phyloP scores from a whole-genome alignment of 1,140 invertebrate genomes.

The Ceratosolen fusciceps region DNA sequence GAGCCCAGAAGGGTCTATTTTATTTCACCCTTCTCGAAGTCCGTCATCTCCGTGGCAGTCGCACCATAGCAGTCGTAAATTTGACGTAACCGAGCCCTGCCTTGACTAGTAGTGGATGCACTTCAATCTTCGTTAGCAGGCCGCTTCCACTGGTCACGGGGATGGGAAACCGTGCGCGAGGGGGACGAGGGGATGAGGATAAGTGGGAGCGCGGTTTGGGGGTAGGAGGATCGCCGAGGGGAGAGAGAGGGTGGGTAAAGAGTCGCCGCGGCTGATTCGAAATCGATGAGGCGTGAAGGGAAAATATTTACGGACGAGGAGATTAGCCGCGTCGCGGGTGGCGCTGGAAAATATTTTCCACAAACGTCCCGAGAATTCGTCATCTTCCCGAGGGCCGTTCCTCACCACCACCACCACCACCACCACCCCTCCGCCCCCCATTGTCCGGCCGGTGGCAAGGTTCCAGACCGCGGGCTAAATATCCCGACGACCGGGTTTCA shows the following conservation, averaged over 20 bases:
- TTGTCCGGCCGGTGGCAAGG: constrained; percentile 9
- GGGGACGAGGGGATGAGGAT: neutral
- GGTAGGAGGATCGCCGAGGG: neutral
- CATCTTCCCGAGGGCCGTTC: neutral
- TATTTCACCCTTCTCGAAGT: neutral
- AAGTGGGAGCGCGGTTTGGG: too few relatives aligned
- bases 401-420: too few relatives aligned
- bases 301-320: constrained; percentile 6
- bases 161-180: too few relatives aligned
- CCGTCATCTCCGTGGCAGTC: too few relatives aligned
- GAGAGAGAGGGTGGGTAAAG: neutral
- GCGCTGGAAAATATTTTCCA: constrained; percentile 37
- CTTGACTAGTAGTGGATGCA: neutral
- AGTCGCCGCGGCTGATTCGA: constrained; percentile 21
- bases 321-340: constrained; percentile 28
- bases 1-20: neutral
- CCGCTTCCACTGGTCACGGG: too few relatives aligned
- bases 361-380: constrained; percentile 41
- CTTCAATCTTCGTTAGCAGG: constrained; percentile 14
- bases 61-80: too few relatives aligned
- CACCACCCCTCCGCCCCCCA: too few relatives aligned
- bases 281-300: constrained; percentile 16
- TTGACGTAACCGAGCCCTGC: neutral
- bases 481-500: constrained; percentile 17
- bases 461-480: neutral